Evolutionary conservation across 92 coral and sea anemone species (phyloP), one percentile per base, ranked within the genome.

Genomic region (Phenganax subtilis): DNA sequence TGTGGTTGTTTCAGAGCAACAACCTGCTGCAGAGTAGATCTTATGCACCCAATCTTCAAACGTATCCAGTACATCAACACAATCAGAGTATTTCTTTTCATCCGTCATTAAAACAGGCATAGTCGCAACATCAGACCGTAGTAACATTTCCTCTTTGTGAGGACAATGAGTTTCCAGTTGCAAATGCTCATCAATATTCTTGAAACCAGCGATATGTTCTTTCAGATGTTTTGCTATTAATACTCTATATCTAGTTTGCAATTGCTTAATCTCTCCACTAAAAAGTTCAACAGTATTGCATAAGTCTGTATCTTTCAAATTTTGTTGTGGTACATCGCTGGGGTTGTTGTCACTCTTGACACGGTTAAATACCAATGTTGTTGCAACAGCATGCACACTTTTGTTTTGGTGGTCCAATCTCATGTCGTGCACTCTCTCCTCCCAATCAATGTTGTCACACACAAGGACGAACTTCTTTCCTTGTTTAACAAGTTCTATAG

Each of bases 401-500:
- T 37, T 37, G 47, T 37, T 37, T 37, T 59, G 65, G 65, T 59
- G 65, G 65, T 14, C 65, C 27, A 14, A 14, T 59, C 65, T 14
- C 65, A 59, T 59, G 27, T 59, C 65, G 7, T 59, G 65, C 65
- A 59, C 65, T 25, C 27, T 59, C 65, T 59, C 65, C 47, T 37
- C 47, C 47, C 68, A 20, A 14, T 62, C 68, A 3, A 62, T 62
- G 68, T 62, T 62, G 68, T 70, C 75, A n/a, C 27, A 44, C 27
- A 70, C 75, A 70, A 70, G 28, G 44, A 70, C 75, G 31, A 70
- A 70, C 75, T 51, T 70, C 75, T 29, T 70, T 70, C 75, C 75
- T 6, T 44, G 6, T 52, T 70, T 70, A 9, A 70, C 53, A 44
- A 70, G 31, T 70, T 70, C 54, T 6, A 70, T 52, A 6, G 75